Evolutionary conservation across 2,797 vertebrate genomes (phyloP), one percentile per base, ranked within the genome.

Genomic region (Thunnus albacares): DNA sequence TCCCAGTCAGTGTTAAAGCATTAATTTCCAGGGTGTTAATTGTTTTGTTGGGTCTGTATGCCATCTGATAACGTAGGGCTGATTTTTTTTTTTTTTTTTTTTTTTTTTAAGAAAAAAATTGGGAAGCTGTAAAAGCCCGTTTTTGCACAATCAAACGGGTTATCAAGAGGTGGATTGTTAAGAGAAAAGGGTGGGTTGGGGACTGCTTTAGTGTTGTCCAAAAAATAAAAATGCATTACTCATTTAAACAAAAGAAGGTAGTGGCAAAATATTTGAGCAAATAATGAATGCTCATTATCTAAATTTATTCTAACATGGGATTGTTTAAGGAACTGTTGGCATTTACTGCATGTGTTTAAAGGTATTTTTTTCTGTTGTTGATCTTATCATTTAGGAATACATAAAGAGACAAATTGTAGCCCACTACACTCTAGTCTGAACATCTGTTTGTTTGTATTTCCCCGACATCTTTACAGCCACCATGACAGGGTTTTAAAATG

Each of bases 191-290:
- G 57, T 69, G 77, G 79, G 63, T 70, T 79, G 75, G 64, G 72
- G 72, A 20, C 45, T 81, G 71, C 51, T 70, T 80, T 65, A 63
- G 43, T 87, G 70, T 76, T 18, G 11, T 65, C 51, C 26, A 75
- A 49, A 66, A 77, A 24, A 41, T 75, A 71, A 61, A 80, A 80
- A 83, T 67, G 43, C 60, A 60, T 74, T 72, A 63, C 59, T 79
- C 59, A 71, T 90, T 80, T 86, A 86, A 89, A 87, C 87, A 93
- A 87, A 89, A 82, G 75, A 77, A 65, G 77, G 55, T 74, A 64
- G 30, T 56, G 22, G 52, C 26, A 61, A 62, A 58, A 60, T 59
- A 28, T 81, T 43, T 81, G 30, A 71, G 62, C 69, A 80, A 79
- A 75, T 73, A 79, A 68, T 80, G 56, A 24, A 57, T 67, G 61